phyloP scores from a whole-genome alignment of 2,113 vertebrate species.

The Cisticola juncidis region DNA sequence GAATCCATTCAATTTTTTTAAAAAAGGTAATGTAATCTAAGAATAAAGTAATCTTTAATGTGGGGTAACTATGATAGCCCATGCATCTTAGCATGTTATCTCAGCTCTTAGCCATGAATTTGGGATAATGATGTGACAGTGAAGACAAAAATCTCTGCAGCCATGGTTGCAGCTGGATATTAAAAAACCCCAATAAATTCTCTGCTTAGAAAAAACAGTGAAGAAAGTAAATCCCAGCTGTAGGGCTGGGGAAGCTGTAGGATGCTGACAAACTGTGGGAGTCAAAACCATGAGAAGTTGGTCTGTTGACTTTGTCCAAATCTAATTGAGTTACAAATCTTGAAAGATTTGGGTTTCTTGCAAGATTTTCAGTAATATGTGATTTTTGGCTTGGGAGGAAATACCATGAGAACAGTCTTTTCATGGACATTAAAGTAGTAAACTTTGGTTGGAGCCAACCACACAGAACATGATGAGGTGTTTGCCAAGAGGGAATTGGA shows the following conservation, averaged over 20 bases:
- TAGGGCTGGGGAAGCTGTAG: neutral
- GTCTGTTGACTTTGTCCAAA: neutral
- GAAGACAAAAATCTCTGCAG: neutral
- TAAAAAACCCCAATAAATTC: rapidly evolving
- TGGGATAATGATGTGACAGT: neutral
- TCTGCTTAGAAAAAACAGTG: neutral
- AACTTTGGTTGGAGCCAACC: neutral
- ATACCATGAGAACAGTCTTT: neutral
- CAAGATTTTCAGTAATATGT: neutral
- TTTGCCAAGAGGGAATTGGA: neutral
- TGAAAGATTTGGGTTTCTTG: neutral
- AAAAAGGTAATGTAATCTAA: neutral
- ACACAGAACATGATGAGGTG: neutral
- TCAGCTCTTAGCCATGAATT: neutral
- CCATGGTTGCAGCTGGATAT: neutral
- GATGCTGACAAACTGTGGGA: neutral
- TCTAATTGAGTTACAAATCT: neutral
- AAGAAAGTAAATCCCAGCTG: neutral
- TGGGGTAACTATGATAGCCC: neutral
- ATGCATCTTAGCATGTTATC: neutral
- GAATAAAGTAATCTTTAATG: neutral
- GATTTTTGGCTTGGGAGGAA: constrained; percentile 10
- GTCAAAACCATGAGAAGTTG: neutral
- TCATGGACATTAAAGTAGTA: neutral
- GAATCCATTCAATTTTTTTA: too few relatives aligned